Evolutionary conservation across 2,888 invertebrate genomes (phyloP).

Genomic region (Diaperis boleti): DNA sequence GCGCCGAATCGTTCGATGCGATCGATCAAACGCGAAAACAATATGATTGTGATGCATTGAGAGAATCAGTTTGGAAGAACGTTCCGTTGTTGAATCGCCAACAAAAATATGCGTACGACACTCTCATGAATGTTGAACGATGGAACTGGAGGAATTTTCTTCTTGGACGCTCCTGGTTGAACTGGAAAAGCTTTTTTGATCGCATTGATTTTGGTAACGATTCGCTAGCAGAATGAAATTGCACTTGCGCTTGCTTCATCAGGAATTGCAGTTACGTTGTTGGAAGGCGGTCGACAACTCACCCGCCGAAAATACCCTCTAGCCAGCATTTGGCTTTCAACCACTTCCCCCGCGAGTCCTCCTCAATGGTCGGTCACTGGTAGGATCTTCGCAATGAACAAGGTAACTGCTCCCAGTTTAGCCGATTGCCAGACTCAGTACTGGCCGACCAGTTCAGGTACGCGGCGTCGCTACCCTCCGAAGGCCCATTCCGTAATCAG

Average conservation of each 20-base stretch:
- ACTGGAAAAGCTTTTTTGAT: conserved; percentile 61
- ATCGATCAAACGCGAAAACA: conserved; percentile 48
- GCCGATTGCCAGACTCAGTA: too few relatives aligned
- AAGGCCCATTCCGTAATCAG: too few relatives aligned
- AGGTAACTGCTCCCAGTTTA: too few relatives aligned
- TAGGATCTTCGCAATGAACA: too few relatives aligned
- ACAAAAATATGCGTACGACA: conserved; percentile 48
- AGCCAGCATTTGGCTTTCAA: too few relatives aligned
- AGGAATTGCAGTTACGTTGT: conserved; percentile 65
- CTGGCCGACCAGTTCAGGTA: too few relatives aligned
- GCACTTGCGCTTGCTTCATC: conserved; percentile 54
- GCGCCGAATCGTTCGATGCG: conserved; percentile 52
- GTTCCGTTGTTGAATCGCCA: conserved; percentile 48
- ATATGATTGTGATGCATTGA: conserved; percentile 13
- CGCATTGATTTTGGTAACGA: conserved; percentile 57
- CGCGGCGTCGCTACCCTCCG: too few relatives aligned
- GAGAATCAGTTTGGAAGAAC: conserved; percentile 44
- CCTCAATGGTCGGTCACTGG: too few relatives aligned
- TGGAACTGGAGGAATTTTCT: conserved; percentile 9
- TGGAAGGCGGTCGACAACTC: conserved; percentile 60
- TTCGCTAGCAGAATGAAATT: conserved; percentile 53
- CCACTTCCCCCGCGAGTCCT: too few relatives aligned
- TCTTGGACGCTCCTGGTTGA: conserved; percentile 30
- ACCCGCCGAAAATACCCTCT: too few relatives aligned
- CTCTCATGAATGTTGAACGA: conserved; percentile 20